Evolutionary conservation across 2,797 vertebrate genomes (phyloP), one percentile per base, ranked within the genome.

Genomic region (Crocodylus rhombifer): DNA sequence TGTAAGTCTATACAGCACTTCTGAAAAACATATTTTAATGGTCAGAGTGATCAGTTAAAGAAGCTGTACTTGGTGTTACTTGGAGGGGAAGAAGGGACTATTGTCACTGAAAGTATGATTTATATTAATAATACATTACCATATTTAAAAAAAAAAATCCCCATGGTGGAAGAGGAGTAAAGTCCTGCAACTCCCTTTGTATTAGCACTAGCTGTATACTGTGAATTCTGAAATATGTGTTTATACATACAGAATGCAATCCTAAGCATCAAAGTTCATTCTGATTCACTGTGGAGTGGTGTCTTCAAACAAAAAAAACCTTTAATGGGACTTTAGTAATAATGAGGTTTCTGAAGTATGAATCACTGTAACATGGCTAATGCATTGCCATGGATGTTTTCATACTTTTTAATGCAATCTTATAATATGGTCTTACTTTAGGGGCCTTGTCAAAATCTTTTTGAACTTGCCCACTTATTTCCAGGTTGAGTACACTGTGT

Each of bases 181-280:
- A 88, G 80, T 33, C 16, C 80, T 81, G 55, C 21, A 84, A 14
- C 12, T 88, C 81, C 71, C 42, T 67, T 0, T 0, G 21, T 64
- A 84, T 90, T 10, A 21, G 36, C 51, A 42, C 9, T 90, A 33
- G 23, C 3, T 1, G 2, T 36, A 36, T 18, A 30, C 33, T 86
- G 23, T 64, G 75, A 63, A 63, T 76, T 61, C 85, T 69, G 33
- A 93, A 94, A 83, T 58, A 85, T 84, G 83, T 36, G 9, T 80
- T 88, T 89, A 15, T 25, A 16, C 1, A 2, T 69, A 80, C 42
- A 73, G 82, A 25, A 64, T 62, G 14, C 57, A 87, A 63, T 33
- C 33, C 63, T 79, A 86, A 79, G 18, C 63, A 90, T 16, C 5
- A 69, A 74, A 18, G 15, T 62, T 91, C 58, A 71, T 81, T 86